A percentile compares a stretch with the other conserved stretches of the same genome.
Conservation (phyloP, 2,888 invertebrate species). For the Prenolepis imparis region DNA sequence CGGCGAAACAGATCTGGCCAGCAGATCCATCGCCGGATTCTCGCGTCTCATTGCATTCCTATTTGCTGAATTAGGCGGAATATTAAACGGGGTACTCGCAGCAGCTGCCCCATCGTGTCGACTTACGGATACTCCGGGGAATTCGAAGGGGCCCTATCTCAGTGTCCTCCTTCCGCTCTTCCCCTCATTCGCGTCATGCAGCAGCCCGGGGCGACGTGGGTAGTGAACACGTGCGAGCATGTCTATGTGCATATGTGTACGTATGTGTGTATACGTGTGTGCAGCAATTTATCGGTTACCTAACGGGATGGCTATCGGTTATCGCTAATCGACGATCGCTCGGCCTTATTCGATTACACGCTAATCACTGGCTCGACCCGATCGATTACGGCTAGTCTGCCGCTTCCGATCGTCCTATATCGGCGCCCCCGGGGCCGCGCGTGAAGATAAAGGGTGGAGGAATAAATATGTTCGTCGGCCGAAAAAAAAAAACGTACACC, state of each 20-base stretch:
- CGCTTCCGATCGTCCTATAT: slow-evolving; percentile 44
- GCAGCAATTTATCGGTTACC: slow-evolving; percentile 79
- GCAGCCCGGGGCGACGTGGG: slow-evolving; percentile 35
- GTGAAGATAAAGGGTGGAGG: slow-evolving; percentile 40
- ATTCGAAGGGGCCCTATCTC: slow-evolving; percentile 21
- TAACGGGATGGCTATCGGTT: slow-evolving; percentile 80
- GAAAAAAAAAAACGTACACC: slow-evolving; percentile 25
- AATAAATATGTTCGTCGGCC: slow-evolving; percentile 42
- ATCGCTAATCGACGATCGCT: slow-evolving; percentile 83
- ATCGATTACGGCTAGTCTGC: slow-evolving; percentile 80
- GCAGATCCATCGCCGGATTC: slow-evolving; percentile 32
- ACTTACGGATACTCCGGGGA: slow-evolving; percentile 70
- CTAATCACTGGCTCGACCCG: slow-evolving; percentile 81
- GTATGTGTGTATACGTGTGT: slow-evolving; percentile 46
- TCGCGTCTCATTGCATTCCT: slow-evolving; percentile 46
- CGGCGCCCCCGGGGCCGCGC: background rate
- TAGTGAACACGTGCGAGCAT: slow-evolving; percentile 28
- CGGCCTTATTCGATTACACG: slow-evolving; percentile 82
- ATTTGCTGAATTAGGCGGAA: slow-evolving; percentile 55
- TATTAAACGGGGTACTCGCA: slow-evolving; percentile 69
- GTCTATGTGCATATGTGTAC: slow-evolving; percentile 66
- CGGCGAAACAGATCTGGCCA: slow-evolving; percentile 38
- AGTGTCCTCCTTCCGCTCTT: background rate
- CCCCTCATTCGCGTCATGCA: background rate
- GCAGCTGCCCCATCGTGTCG: slow-evolving; percentile 70